Base-by-base conservation (phyloP, 2,113 vertebrate species). In the Rutilus rutilus region DNA sequence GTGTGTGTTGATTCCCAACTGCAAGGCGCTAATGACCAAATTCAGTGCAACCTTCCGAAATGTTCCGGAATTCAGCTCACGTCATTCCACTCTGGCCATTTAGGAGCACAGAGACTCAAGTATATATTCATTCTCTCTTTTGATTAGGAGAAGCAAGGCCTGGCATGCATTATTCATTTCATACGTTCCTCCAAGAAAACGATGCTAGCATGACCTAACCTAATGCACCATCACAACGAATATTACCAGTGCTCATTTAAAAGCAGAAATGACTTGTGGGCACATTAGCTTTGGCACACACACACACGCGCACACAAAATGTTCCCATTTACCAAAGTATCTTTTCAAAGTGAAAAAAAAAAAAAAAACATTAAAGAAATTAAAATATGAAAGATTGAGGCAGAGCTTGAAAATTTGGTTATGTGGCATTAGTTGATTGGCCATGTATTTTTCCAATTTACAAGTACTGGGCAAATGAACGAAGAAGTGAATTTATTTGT, bases 201-300 rank as follows among this genome's bases (percentile, higher is more conserved):
- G 14, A 86, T 82, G 57, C 85, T 80, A 60, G 71, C 79, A 42
- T 77, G 69, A 77, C 85, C 71, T n/a, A 77, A 82, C 27, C 79
- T 86, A 86, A 82, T 82, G 85, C 79, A 76, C 47, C 82, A 82
- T 82, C 69, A 82, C 85, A 76, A 82, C 23, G 78, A 73, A 82
- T 75, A 82, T 86, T 64, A 86, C 42, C 78, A 81, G 39, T 27
- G 62, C 78, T 86, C 47, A 86, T 82, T 86, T 86, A 82, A 75
- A 75, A 75, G 14, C 78, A 82, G 14, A 64, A 80, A 86, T 54
- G 11, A 77, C 27, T 69, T 73, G 27, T 45, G 59, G 79, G 45
- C 21, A 67, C 78, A 82, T 76, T 80, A 60, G 33, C 54, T 62
- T 36, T 8, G 50, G 11, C 15, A 60, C 75, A 78, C 74, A 42